Conservation (phyloP, 2,888 invertebrate species). For the Agrypnus murinus region DNA sequence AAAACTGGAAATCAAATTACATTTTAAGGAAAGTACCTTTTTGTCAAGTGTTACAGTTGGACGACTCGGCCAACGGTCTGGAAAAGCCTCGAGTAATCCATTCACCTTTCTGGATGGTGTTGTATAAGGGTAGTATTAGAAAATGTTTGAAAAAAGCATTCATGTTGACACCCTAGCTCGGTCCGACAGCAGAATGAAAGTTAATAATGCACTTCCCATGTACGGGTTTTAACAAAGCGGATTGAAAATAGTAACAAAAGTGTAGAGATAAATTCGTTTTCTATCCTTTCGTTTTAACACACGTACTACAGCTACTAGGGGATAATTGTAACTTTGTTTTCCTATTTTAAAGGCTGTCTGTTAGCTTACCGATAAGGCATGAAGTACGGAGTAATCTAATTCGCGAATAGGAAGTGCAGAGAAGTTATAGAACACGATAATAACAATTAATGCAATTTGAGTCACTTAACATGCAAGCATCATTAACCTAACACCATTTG, state of each 20-base stretch:
- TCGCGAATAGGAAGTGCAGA: conserved; percentile 23
- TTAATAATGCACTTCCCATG: conserved; percentile 36
- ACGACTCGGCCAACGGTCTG: conserved; percentile 9
- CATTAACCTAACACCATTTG: conserved; percentile 57
- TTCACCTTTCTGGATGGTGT: conserved; percentile 24
- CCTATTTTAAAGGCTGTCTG: conserved; percentile 13
- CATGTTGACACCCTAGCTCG: background rate
- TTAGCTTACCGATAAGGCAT: conserved; percentile 17
- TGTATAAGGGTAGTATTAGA: background rate
- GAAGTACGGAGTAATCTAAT: conserved; percentile 31
- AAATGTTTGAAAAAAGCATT: conserved; percentile 6
- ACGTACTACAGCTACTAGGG: background rate
- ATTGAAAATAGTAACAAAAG: conserved; percentile 27
- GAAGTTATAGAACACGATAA: conserved; percentile 45
- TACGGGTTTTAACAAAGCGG: conserved; percentile 24
- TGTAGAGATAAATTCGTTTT: background rate
- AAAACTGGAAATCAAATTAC: conserved; percentile 29
- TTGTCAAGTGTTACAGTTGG: conserved; percentile 35
- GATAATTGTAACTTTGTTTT: conserved; percentile 11
- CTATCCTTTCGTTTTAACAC: background rate
- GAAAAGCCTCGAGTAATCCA: conserved; percentile 27
- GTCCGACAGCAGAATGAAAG: conserved; percentile 27
- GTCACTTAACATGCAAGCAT: conserved; percentile 56
- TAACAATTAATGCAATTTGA: conserved; percentile 58
- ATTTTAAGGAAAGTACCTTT: conserved; percentile 28